phyloP scores from a whole-genome alignment of 2,888 invertebrate species.

The Eretmocerus hayati region DNA sequence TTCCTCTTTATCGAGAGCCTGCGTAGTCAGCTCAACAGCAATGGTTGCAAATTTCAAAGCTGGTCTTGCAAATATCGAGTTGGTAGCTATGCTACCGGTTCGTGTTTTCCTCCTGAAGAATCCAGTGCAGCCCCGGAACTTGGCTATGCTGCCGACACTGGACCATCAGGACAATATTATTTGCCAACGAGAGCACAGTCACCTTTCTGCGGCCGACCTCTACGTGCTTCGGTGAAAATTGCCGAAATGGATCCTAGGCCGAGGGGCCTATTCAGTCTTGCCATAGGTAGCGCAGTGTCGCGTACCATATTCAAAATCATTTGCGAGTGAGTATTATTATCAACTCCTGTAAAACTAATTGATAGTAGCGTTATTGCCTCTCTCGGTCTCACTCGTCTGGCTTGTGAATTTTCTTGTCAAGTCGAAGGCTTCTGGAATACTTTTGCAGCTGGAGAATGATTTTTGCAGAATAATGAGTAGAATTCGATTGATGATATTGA shows the following conservation, averaged over 20 bases:
- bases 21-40: constrained; percentile 35
- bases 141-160: constrained; percentile 38
- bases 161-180: constrained; percentile 51
- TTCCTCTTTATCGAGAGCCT: constrained; percentile 52
- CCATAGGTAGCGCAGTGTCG: constrained; percentile 43
- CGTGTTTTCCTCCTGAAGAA: constrained; percentile 50
- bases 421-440: no score
- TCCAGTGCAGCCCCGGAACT: constrained; percentile 39
- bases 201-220: constrained; percentile 55
- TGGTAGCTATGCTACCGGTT: constrained; percentile 48
- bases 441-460: no score
- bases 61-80: constrained; percentile 52
- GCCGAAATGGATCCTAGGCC: constrained; percentile 46
- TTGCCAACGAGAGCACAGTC: constrained; percentile 48
- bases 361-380: no score
- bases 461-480: no score
- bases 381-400: no score
- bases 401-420: no score
- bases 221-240: constrained; percentile 49
- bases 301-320: constrained; percentile 46
- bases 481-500: no score
- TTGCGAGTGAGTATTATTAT: constrained; percentile 47
- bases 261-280: constrained; percentile 47
- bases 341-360: no score
- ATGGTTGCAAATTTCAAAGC: constrained; percentile 50